Evolutionary conservation across 2,797 vertebrate species (phyloP).

Genomic region (Paratrypauchen microcephalus): DNA sequence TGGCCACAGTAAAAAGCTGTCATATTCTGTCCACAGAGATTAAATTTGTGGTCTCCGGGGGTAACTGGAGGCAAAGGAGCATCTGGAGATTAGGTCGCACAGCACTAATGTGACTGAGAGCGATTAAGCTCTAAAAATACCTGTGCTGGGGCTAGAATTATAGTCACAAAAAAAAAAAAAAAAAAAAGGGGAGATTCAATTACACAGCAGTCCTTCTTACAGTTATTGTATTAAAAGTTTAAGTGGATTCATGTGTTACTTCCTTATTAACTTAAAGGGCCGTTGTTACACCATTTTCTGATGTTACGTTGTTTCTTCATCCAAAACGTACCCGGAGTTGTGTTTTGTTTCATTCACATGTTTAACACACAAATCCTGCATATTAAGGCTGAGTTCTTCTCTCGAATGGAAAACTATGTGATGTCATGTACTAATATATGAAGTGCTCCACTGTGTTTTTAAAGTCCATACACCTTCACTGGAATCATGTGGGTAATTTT

Average conservation of each 20-base stretch:
- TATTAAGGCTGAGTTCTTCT: too few species aligned
- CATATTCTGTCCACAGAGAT: constrained; percentile 19
- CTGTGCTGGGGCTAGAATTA: constrained; percentile 14
- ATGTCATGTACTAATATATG: too few species aligned
- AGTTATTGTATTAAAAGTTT: background rate
- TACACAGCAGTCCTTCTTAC: background rate
- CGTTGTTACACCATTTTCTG: too few species aligned
- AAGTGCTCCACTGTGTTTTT: too few species aligned
- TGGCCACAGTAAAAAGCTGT: constrained; percentile 13
- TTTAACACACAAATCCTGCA: too few species aligned
- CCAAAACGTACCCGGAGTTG: too few species aligned
- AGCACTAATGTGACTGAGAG: constrained; percentile 37
- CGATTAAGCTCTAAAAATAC: constrained; percentile 27
- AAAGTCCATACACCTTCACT: too few species aligned
- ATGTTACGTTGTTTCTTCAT: too few species aligned
- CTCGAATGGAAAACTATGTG: too few species aligned
- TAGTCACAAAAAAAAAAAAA: constrained; percentile 14
- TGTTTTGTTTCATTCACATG: too few species aligned
- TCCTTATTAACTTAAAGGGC: background rate
- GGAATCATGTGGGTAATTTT: too few species aligned
- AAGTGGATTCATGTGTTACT: background rate
- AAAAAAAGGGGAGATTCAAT: constrained; percentile 9
- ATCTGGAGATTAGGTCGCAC: constrained; percentile 26
- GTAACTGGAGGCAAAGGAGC: constrained; percentile 11
- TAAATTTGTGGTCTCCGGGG: constrained; percentile 20